Conservation (phyloP, 2,113 vertebrate species). For the Hypomesus transpacificus region DNA sequence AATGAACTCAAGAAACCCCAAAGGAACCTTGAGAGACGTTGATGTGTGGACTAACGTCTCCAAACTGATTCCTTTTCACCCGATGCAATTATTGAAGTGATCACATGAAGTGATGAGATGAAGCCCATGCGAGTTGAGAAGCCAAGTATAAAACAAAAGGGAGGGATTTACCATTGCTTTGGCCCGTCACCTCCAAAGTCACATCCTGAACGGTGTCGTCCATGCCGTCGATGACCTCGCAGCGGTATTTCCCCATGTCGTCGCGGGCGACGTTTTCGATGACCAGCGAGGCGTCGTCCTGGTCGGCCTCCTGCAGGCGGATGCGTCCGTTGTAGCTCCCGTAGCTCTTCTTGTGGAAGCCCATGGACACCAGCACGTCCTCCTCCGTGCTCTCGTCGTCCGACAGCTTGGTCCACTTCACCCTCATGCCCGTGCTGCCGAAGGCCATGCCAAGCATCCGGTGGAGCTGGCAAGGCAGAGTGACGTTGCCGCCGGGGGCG, state of each 20-base stretch:
- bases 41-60: not conserved
- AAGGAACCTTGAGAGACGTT: not conserved
- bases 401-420: slow-evolving; percentile 91
- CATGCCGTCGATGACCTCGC: slow-evolving; percentile 85
- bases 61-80: no score
- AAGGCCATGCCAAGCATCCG: slow-evolving; percentile 58
- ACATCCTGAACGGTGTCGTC: slow-evolving; percentile 77
- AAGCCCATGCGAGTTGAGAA: not conserved
- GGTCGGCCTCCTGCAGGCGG: slow-evolving; percentile 68
- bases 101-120: not conserved
- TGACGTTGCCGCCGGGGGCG: slow-evolving; percentile 78
- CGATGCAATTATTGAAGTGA: no score
- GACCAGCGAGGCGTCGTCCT: slow-evolving; percentile 80
- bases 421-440: slow-evolving; percentile 69
- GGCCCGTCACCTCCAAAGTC: slow-evolving; percentile 73
- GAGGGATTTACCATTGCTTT: slow-evolving; percentile 45
- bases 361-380: slow-evolving; percentile 86
- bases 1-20: not conserved
- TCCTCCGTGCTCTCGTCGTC: slow-evolving; percentile 78
- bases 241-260: slow-evolving; percentile 86
- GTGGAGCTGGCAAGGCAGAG: slow-evolving; percentile 82
- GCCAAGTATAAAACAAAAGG: not conserved
- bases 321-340: slow-evolving; percentile 78
- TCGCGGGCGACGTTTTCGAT: slow-evolving; percentile 77
- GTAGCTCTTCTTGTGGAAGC: slow-evolving; percentile 81